phyloP scores from a whole-genome alignment of 2,113 vertebrate genomes.

The Platanista minor region DNA sequence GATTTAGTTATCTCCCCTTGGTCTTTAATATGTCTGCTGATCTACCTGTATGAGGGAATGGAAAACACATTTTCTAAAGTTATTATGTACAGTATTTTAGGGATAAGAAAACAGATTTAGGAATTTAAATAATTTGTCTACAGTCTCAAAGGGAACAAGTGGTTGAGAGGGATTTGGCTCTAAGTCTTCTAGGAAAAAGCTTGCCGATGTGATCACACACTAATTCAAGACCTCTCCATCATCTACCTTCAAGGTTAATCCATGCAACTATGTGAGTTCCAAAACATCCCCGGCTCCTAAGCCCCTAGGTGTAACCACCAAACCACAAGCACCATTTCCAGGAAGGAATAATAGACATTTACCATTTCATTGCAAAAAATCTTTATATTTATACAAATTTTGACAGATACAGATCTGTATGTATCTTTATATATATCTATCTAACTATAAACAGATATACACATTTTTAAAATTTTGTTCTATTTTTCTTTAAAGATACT shows the following conservation, averaged over 20 bases:
- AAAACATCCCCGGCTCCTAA: not conserved
- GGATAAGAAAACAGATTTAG: not conserved
- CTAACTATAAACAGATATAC: not conserved
- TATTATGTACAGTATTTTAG: not conserved
- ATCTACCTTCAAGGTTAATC: not conserved
- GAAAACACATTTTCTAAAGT: not conserved
- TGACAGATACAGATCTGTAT: not conserved
- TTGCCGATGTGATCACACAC: not conserved
- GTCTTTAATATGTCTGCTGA: not conserved
- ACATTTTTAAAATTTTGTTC: not conserved
- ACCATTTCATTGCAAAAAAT: not conserved
- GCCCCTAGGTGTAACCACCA: not conserved
- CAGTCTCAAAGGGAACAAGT: not conserved
- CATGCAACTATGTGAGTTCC: not conserved
- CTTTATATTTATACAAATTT: not conserved
- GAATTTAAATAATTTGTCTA: not conserved
- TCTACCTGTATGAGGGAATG: not conserved
- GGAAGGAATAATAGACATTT: not conserved
- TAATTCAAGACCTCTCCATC: not conserved
- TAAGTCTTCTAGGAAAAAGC: not conserved
- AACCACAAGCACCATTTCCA: not conserved
- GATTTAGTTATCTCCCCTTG: not conserved
- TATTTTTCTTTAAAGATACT: not conserved
- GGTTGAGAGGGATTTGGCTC: not conserved
- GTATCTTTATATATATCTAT: not conserved